Conservation (phyloP, 2,113 vertebrate species). For the Macrotus californicus region DNA sequence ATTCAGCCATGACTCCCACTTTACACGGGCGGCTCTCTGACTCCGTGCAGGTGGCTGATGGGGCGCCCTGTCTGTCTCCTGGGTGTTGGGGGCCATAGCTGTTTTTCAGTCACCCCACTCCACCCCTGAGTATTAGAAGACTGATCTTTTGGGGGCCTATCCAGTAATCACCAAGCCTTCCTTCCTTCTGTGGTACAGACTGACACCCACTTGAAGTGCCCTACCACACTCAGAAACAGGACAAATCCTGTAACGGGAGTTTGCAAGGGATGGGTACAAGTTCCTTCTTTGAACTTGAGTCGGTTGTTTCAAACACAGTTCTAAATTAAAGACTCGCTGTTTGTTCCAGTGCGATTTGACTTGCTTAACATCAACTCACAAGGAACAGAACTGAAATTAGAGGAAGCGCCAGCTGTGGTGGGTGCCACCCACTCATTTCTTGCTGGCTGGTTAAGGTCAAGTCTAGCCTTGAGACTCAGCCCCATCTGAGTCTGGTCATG, state of each 20-base stretch:
- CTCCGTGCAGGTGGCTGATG: neutral
- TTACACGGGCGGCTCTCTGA: neutral
- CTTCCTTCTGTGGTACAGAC: neutral
- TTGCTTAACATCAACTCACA: neutral
- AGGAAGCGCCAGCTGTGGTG: rapidly evolving
- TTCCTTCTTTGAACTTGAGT: neutral
- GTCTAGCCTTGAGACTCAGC: neutral
- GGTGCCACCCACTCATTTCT: neutral
- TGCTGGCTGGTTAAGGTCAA: neutral
- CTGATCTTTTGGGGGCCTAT: neutral
- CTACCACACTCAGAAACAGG: neutral
- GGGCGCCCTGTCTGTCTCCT: neutral
- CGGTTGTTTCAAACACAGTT: neutral
- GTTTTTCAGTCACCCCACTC: neutral
- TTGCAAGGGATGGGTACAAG: neutral
- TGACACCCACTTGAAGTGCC: neutral
- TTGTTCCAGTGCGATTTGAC: neutral
- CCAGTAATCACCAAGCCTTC: neutral
- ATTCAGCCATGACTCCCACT: neutral
- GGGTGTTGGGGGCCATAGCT: neutral
- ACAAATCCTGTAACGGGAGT: neutral
- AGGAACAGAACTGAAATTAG: neutral
- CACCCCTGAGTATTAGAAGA: neutral
- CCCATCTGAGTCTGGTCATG: neutral
- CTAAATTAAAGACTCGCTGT: neutral